Base-by-base conservation (phyloP, 2,113 vertebrate species). In the Menidia beryllina region DNA sequence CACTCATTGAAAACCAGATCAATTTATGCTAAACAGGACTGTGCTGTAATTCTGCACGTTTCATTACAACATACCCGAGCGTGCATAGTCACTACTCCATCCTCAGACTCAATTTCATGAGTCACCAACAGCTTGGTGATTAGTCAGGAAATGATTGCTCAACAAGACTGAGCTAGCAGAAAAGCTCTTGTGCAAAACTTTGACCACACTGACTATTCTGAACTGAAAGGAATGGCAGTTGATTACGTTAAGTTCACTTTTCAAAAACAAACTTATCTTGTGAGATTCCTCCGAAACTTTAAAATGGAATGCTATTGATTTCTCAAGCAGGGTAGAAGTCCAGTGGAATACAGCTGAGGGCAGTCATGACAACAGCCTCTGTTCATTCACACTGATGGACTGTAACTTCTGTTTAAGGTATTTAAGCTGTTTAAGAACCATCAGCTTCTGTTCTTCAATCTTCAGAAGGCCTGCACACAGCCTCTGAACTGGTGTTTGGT, bases 81-180 rank as follows among this genome's bases (percentile, higher is more conserved):
- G 47, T 50, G 30, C 17, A n/a, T 14, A 49, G n/a, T 41, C 39
- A 0, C 30, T 11, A 12, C 52, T 48, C 17, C 64, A 7, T 12
- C 25, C 41, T 47, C 15, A 48, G 47, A 21, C 52, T 48, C 49
- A 49, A 19, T 38, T 24, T 20, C 14, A 30, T 72, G 72, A 67
- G 45, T 53, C 17, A 69, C 24, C 26, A 20, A 41, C 5, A 4
- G 21, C 53, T 62, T 4, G 39, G 23, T 54, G 48, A 20, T 30
- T 13, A 5, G 10, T 15, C 23, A 15, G 20, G 36, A 83, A 81
- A 27, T 70, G 65, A 69, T 64, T 74, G 23, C 26, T 2, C 0
- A 79, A 83, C 77, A 83, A 73, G 80, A 77, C 79, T 26, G 67
- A 77, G 77, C 76, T 53, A 45, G 79, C 64, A 38, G 55, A 56